These are phyloP conservation scores for Pammene aurita DNA, from an alignment of 2,888 invertebrate genomes.

Conservation along the genomic window DNA sequence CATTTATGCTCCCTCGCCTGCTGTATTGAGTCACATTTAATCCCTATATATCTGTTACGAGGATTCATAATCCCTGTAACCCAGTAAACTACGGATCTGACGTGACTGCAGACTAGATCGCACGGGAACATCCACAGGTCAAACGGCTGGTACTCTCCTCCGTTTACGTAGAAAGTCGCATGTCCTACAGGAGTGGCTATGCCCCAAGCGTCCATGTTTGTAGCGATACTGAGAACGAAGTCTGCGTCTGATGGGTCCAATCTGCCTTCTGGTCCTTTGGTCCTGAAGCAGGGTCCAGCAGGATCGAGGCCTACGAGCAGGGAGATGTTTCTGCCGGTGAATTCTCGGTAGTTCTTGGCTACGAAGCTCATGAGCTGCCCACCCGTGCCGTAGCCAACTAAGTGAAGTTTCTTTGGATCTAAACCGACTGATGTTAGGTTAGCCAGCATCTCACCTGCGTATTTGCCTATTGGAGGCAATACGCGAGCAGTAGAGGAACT, in stretches of 20 bases:
- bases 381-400: slow-evolving; percentile 14
- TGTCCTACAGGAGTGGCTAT: slow-evolving; percentile 70
- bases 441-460: slow-evolving; percentile 10
- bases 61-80: slow-evolving; percentile 48
- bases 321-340: slow-evolving; percentile 16
- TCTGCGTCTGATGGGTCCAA: slow-evolving; percentile 59
- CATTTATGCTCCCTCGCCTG: slow-evolving; percentile 53
- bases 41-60: slow-evolving; percentile 49
- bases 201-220: slow-evolving; percentile 68
- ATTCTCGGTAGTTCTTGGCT: slow-evolving; percentile 11
- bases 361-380: slow-evolving; percentile 20
- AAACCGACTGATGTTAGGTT: slow-evolving; percentile 18
- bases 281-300: slow-evolving; percentile 15
- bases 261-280: slow-evolving; percentile 4
- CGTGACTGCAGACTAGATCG: slow-evolving; percentile 50
- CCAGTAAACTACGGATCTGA: slow-evolving; percentile 49
- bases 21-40: slow-evolving; percentile 55
- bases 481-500: background rate
- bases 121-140: slow-evolving; percentile 46
- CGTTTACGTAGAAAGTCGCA: slow-evolving; percentile 69
- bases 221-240: slow-evolving; percentile 63
- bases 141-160: slow-evolving; percentile 56
- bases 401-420: background rate
- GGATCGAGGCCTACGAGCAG: slow-evolving; percentile 14
- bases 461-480: slow-evolving; percentile 9